Evolutionary conservation across 2,888 invertebrate species (phyloP).

Genomic region (Smittia sp.): DNA sequence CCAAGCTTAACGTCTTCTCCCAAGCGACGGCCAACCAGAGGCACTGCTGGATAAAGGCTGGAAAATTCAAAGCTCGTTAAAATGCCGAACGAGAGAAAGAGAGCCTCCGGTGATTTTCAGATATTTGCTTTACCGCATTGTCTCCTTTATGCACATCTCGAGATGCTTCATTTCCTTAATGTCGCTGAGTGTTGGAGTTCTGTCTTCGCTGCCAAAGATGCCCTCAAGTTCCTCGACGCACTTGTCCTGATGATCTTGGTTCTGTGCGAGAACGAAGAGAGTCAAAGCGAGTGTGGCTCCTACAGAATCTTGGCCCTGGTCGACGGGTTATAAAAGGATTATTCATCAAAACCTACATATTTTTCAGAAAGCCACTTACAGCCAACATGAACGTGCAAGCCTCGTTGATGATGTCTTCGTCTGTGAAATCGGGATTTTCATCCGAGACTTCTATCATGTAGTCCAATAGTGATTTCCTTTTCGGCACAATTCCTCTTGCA

Average conservation of each 20-base stretch:
- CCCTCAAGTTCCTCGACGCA: constrained; percentile 54
- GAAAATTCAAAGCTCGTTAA: too few species aligned
- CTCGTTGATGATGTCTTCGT: constrained; percentile 61
- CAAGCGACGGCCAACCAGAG: constrained; percentile 51
- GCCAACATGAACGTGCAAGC: constrained; percentile 60
- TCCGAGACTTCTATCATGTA: constrained; percentile 58
- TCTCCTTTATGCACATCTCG: constrained; percentile 69
- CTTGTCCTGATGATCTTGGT: constrained; percentile 55
- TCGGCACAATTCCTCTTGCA: constrained; percentile 44
- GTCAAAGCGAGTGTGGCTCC: constrained; percentile 59
- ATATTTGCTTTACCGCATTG: constrained; percentile 52
- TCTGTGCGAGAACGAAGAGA: constrained; percentile 57
- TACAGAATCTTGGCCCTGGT: constrained; percentile 61
- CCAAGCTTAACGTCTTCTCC: constrained; percentile 53
- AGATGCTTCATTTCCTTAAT: constrained; percentile 63
- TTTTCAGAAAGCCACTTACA: background rate
- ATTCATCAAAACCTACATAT: constrained; percentile 22
- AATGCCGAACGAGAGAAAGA: too few species aligned
- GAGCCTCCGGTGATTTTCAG: too few species aligned
- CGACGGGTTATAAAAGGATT: background rate
- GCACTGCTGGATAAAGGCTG: constrained; percentile 52
- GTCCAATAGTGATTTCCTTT: constrained; percentile 55
- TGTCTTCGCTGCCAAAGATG: constrained; percentile 53
- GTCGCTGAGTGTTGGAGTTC: constrained; percentile 57
- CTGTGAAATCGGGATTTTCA: constrained; percentile 55